Evolutionary conservation across 2,888 invertebrate species (phyloP).

Genomic region (Amaurobius ferox): DNA sequence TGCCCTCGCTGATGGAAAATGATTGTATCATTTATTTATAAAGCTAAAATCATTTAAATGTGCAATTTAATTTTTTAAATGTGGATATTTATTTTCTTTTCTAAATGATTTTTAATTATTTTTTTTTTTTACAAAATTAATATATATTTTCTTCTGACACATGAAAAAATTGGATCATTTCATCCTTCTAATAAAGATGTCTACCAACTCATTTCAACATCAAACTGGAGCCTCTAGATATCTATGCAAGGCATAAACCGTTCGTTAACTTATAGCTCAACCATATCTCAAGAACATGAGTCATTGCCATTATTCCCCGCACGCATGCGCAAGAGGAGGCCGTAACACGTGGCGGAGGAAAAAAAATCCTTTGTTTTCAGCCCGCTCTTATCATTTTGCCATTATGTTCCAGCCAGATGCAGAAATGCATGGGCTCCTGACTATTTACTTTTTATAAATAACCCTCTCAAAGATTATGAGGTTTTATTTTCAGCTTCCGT

Average conservation of each 20-base stretch:
- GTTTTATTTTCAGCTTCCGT: conserved; percentile 6
- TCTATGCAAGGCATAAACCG: background rate
- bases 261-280: background rate
- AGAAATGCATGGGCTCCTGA: conserved; percentile 20
- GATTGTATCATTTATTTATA: too few relatives aligned
- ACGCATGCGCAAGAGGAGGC: background rate
- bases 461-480: conserved; percentile 30
- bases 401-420: conserved; percentile 38
- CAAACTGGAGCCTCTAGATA: too few relatives aligned
- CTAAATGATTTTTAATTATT: too few relatives aligned
- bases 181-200: too few relatives aligned
- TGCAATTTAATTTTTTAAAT: too few relatives aligned
- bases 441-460: conserved; percentile 56
- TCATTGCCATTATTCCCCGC: background rate
- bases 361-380: conserved; percentile 48
- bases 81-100: too few relatives aligned
- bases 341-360: conserved; percentile 13
- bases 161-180: too few relatives aligned
- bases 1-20: too few relatives aligned
- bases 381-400: conserved; percentile 51
- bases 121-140: too few relatives aligned
- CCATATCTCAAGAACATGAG: background rate
- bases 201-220: too few relatives aligned
- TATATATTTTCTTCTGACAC: too few relatives aligned
- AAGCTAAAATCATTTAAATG: too few relatives aligned